Evolutionary conservation across 2,113 vertebrate species (phyloP), one percentile per base, ranked within the genome.

Genomic region (Lonchura striata): DNA sequence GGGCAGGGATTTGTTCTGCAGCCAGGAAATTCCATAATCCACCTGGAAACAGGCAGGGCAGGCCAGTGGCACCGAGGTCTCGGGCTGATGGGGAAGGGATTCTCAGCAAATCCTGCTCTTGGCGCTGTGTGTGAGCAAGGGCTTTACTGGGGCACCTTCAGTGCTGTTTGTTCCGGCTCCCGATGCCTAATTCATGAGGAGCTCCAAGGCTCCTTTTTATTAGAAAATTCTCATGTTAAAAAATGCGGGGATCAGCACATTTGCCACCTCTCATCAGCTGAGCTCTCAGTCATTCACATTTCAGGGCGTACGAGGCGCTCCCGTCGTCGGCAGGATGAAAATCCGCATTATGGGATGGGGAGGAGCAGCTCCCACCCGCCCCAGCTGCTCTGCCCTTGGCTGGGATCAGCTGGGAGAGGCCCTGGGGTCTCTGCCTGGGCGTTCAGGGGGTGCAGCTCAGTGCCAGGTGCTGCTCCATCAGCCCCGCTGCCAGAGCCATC

Each of bases 271-370:
- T 44, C 47, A 37, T 37, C 21, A 77, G 41, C 52, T 41, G 1
- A 1, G 33, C 5, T 90, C 71, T 56, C 68, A 42, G 59, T 44
- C 78, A 25, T 19, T 50, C 37, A 0, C 7, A 3, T 65, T 76
- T 52, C 4, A 35, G 69, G 49, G 61, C 19, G 1, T 0, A 3
- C 3, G 27, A 39, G 54, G n/a, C 15, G 28, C 7, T 66, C 50
- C 65, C 3, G 0, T 44, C 2, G 0, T 41, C 0, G 10, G 46
- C 10, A 17, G 57, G 50, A 7, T 15, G 37, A 14, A 39, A 69
- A 61, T 22, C 54, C 2, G 3, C 10, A 1, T 0, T 1, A 0
- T 3, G 47, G 81, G 61, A 5, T 15, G 31, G 46, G 10, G 8
- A 16, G 35, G 28, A 21, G 15, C 21, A 0, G 10, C 2, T 25